Conservation (phyloP, 2,888 invertebrate genomes). For the Agrotis exclamationis region DNA sequence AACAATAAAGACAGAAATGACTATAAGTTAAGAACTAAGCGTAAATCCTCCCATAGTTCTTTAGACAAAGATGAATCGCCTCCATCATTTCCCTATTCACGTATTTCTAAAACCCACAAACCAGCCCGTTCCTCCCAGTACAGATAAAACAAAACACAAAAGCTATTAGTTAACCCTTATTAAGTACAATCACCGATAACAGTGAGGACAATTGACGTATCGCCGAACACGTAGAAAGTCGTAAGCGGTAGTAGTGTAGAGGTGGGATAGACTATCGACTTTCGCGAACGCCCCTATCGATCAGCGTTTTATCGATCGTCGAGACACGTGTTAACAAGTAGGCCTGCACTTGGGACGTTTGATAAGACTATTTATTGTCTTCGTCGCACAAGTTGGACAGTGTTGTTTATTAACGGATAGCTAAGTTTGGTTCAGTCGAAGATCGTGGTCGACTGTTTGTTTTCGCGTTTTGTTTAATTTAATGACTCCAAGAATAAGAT, state of each 20-base stretch:
- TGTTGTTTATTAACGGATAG: slow-evolving; percentile 60
- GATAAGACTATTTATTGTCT: slow-evolving; percentile 76
- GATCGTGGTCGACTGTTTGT: slow-evolving; percentile 50
- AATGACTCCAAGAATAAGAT: slow-evolving; percentile 5
- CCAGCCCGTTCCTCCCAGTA: slow-evolving; percentile 3
- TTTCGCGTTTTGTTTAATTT: slow-evolving; percentile 43
- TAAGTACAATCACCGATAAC: slow-evolving; percentile 62
- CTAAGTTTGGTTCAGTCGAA: slow-evolving; percentile 40
- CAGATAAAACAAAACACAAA: slow-evolving; percentile 57
- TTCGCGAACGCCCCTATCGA: slow-evolving; percentile 72
- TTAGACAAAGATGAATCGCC: background rate
- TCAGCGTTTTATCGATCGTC: slow-evolving; percentile 74
- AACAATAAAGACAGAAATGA: background rate
- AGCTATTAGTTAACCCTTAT: slow-evolving; percentile 65
- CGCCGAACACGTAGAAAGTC: slow-evolving; percentile 59
- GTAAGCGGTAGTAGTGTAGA: slow-evolving; percentile 42
- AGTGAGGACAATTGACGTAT: slow-evolving; percentile 60
- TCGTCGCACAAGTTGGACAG: slow-evolving; percentile 33
- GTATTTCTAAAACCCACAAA: slow-evolving; percentile 17
- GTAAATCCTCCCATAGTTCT: background rate
- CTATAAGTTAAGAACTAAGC: background rate
- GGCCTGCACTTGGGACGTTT: slow-evolving; percentile 69
- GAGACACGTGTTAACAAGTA: slow-evolving; percentile 82
- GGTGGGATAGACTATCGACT: slow-evolving; percentile 57
- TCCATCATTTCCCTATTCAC: background rate